These are phyloP conservation scores for Drosophila picticornis DNA, from an alignment of 2,888 invertebrate species.

Conservation along the genomic window DNA sequence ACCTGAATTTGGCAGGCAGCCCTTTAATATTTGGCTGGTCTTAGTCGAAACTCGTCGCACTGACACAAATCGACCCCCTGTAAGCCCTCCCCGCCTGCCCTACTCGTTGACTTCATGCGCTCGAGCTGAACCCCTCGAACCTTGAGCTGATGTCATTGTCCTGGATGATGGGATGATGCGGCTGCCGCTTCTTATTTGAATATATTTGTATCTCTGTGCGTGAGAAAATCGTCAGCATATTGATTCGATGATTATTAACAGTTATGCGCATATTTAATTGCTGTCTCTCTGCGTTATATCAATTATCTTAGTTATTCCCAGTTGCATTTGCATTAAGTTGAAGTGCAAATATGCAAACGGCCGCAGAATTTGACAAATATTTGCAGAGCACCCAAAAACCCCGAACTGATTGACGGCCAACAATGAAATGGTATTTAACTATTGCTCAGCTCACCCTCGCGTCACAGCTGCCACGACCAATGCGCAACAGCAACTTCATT, in stretches of 20 bases:
- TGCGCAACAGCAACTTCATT: constrained; percentile 43
- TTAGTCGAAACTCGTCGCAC: constrained; percentile 49
- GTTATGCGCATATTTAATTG: constrained; percentile 79
- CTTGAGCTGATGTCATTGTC: constrained; percentile 57
- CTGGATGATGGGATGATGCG: constrained; percentile 22
- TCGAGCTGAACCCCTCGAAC: constrained; percentile 61
- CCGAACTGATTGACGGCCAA: constrained; percentile 60
- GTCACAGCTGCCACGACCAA: constrained; percentile 33
- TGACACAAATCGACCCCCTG: constrained; percentile 45
- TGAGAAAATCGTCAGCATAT: constrained; percentile 80
- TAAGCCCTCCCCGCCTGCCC: constrained; percentile 24
- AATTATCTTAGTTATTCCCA: constrained; percentile 9
- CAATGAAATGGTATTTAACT: constrained; percentile 15
- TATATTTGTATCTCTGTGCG: constrained; percentile 55
- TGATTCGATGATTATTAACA: constrained; percentile 78
- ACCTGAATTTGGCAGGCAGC: constrained; percentile 17
- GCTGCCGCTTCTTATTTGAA: constrained; percentile 62
- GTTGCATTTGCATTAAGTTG: constrained; percentile 64
- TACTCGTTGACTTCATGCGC: constrained; percentile 74
- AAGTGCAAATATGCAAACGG: constrained; percentile 67
- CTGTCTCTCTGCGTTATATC: constrained; percentile 22
- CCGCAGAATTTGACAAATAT: constrained; percentile 66
- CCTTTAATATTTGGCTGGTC: constrained; percentile 29
- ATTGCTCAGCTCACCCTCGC: neutral
- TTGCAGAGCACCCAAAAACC: constrained; percentile 60